Conservation (phyloP, 2,113 vertebrate species). For the Echinops telfairi region DNA sequence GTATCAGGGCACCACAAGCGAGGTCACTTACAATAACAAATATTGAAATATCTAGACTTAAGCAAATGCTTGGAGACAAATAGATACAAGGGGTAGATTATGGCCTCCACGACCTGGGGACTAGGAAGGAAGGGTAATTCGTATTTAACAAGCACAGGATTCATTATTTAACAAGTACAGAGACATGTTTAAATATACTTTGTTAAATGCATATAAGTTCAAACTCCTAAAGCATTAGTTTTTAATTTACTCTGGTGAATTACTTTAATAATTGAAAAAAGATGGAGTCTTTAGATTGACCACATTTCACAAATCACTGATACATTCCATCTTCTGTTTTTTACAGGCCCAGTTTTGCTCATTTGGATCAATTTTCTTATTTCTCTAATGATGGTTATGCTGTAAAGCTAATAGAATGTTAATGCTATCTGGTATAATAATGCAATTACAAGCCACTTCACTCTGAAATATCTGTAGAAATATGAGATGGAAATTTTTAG, state of each 20-base stretch:
- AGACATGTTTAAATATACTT: too few relatives aligned
- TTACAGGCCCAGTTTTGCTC: constrained; percentile 14
- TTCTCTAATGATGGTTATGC: background rate
- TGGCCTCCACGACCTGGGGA: background rate
- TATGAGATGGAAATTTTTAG: background rate
- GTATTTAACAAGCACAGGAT: background rate
- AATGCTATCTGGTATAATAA: background rate
- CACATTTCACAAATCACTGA: constrained; percentile 13
- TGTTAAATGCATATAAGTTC: too few relatives aligned
- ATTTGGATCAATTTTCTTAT: background rate
- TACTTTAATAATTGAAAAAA: background rate
- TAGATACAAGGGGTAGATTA: background rate
- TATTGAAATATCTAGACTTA: background rate
- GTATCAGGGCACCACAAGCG: background rate
- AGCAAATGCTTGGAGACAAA: background rate
- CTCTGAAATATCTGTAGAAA: too few relatives aligned
- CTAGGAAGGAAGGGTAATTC: background rate
- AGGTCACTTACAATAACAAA: background rate
- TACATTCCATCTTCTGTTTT: background rate
- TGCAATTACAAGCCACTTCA: background rate
- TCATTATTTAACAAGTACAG: background rate
- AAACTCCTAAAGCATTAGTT: too few relatives aligned
- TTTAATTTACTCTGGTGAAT: too few relatives aligned
- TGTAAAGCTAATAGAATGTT: constrained; percentile 9
- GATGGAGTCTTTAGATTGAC: background rate